phyloP scores from a whole-genome alignment of 1,140 invertebrate species.

The Drosophila persimilis region DNA sequence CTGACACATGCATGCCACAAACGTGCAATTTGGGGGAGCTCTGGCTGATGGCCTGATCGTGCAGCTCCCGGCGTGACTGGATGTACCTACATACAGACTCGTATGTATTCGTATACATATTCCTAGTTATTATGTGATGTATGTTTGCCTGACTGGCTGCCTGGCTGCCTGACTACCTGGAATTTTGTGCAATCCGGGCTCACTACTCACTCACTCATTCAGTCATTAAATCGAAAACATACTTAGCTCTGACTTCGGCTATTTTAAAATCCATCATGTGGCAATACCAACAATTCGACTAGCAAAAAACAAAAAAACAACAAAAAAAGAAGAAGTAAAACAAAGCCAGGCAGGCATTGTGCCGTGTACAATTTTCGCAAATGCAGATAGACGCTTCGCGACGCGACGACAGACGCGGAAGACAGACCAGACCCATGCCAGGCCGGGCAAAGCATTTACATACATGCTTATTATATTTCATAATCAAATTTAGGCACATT shows the following conservation, averaged over 20 bases:
- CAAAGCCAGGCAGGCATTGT: slow-evolving; percentile 28
- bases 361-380: slow-evolving; percentile 10
- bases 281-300: slow-evolving; percentile 52
- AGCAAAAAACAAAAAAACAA: slow-evolving; percentile 45
- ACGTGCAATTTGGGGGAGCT: slow-evolving; percentile 32
- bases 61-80: slow-evolving; percentile 37
- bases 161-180: slow-evolving; percentile 30
- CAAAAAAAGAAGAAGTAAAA: slow-evolving; percentile 47
- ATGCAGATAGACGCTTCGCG: slow-evolving; percentile 34
- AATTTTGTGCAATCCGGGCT: slow-evolving; percentile 61
- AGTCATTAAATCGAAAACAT: slow-evolving; percentile 76
- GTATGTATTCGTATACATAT: slow-evolving; percentile 3
- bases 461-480: slow-evolving; percentile 78
- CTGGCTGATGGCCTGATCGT: slow-evolving; percentile 38
- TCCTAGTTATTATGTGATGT: slow-evolving; percentile 35
- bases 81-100: slow-evolving; percentile 1
- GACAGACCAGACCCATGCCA: slow-evolving; percentile 29
- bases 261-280: slow-evolving; percentile 70
- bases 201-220: slow-evolving; percentile 34
- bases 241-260: slow-evolving; percentile 46
- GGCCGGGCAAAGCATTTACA: slow-evolving; percentile 43
- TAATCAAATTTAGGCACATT: slow-evolving; percentile 58
- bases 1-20: slow-evolving; percentile 38
- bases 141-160: slow-evolving; percentile 19
- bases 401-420: slow-evolving; percentile 63